Conservation (phyloP, 2,797 vertebrate genomes). For the Manis javanica region DNA sequence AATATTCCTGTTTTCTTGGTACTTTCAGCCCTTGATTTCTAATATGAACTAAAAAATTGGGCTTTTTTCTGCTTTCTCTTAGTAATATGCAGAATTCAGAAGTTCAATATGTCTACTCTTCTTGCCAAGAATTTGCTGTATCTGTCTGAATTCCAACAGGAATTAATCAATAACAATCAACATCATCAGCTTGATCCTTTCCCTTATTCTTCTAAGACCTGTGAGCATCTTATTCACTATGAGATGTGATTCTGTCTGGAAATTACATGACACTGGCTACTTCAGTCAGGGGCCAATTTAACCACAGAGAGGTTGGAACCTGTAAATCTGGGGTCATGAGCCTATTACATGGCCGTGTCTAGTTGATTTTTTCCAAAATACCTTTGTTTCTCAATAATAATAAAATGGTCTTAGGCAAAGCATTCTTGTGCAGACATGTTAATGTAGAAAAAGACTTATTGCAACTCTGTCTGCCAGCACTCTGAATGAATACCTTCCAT, state of each 20-base stretch:
- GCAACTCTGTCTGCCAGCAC: not conserved
- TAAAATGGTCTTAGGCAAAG: not conserved
- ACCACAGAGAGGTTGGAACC: not conserved
- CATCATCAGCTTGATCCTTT: not conserved
- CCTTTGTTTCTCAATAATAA: not conserved
- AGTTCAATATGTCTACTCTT: not conserved
- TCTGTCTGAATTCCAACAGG: not conserved
- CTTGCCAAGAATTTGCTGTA: not conserved
- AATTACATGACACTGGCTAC: not conserved
- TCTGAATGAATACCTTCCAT: not conserved
- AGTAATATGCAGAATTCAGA: not conserved
- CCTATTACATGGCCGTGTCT: not conserved
- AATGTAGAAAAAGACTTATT: not conserved
- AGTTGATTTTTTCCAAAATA: not conserved
- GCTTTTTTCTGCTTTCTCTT: not conserved
- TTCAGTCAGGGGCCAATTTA: not conserved
- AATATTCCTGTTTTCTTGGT: not conserved
- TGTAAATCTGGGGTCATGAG: not conserved
- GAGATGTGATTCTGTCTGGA: not conserved
- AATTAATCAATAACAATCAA: not conserved
- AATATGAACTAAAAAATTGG: not conserved
- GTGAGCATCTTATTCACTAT: not conserved
- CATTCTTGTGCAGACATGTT: not conserved
- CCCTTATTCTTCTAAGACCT: not conserved
- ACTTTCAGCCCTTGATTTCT: not conserved